Evolutionary conservation across 2,113 vertebrate species (phyloP).

Genomic region (Apodemus sylvaticus): DNA sequence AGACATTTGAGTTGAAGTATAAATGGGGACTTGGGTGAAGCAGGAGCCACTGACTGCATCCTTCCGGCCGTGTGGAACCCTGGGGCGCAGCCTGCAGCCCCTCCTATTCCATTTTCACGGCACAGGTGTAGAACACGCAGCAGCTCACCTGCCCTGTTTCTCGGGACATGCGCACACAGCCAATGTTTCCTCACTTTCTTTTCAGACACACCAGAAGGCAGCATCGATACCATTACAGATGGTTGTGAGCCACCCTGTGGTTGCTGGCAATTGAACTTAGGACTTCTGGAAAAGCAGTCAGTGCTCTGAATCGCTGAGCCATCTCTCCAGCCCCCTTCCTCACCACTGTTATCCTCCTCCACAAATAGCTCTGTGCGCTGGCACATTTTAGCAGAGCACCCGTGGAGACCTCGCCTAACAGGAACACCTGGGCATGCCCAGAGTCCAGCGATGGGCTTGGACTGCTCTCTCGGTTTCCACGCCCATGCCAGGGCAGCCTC

Average conservation of each 20-base stretch:
- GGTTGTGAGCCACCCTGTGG: too few relatives aligned
- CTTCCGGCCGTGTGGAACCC: neutral
- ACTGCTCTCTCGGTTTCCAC: fast-evolving
- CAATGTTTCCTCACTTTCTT: neutral
- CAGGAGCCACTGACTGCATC: neutral
- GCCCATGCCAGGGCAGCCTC: neutral
- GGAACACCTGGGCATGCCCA: neutral
- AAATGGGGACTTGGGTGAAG: fast-evolving
- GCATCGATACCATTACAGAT: too few relatives aligned
- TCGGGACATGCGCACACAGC: neutral
- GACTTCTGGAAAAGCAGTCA: too few relatives aligned
- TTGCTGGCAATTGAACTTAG: too few relatives aligned
- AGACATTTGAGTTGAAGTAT: neutral
- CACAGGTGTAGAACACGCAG: fast-evolving
- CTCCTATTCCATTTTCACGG: fast-evolving
- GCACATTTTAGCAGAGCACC: fast-evolving
- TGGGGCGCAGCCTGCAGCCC: fast-evolving
- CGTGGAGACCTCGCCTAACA: fast-evolving
- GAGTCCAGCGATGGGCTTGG: fast-evolving
- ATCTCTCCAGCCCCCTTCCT: too few relatives aligned
- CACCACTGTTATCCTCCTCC: neutral
- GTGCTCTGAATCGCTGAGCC: too few relatives aligned
- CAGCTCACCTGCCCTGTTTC: fast-evolving
- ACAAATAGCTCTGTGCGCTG: fast-evolving
- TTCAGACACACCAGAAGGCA: too few relatives aligned